Conservation (phyloP, 2,113 vertebrate species). For the Electrona antarctica region DNA sequence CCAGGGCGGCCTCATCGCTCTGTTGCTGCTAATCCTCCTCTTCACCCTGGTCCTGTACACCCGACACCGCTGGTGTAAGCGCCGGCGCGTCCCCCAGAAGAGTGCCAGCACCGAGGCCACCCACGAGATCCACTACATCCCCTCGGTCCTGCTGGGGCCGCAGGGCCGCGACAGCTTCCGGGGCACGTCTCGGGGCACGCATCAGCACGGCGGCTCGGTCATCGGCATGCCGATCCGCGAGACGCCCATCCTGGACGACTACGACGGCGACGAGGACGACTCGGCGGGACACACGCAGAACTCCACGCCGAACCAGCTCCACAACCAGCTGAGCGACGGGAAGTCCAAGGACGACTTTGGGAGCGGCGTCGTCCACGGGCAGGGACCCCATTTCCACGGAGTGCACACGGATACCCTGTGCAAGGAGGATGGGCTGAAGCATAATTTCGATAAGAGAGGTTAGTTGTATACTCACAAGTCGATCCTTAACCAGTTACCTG, state of each 20-base stretch:
- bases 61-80: conserved; percentile 93
- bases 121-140: conserved; percentile 98
- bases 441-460: conserved; percentile 91
- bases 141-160: conserved; percentile 91
- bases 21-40: conserved; percentile 91
- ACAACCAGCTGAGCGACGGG: conserved; percentile 76
- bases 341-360: conserved; percentile 84
- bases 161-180: conserved; percentile 92
- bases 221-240: conserved; percentile 95
- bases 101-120: conserved; percentile 97
- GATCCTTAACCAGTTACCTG: no score
- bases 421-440: conserved; percentile 84
- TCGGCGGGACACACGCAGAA: conserved; percentile 74
- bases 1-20: conserved; percentile 94
- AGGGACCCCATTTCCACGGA: conserved; percentile 14
- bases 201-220: conserved; percentile 90
- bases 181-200: conserved; percentile 75
- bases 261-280: conserved; percentile 91
- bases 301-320: conserved; percentile 74
- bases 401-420: conserved; percentile 83
- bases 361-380: conserved; percentile 56
- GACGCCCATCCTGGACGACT: conserved; percentile 96
- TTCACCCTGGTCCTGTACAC: conserved; percentile 94
- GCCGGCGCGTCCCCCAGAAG: conserved; percentile 92
- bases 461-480: conserved; percentile 32